Base-by-base conservation (phyloP, 2,113 vertebrate genomes). In the Coptodon rendalli region DNA sequence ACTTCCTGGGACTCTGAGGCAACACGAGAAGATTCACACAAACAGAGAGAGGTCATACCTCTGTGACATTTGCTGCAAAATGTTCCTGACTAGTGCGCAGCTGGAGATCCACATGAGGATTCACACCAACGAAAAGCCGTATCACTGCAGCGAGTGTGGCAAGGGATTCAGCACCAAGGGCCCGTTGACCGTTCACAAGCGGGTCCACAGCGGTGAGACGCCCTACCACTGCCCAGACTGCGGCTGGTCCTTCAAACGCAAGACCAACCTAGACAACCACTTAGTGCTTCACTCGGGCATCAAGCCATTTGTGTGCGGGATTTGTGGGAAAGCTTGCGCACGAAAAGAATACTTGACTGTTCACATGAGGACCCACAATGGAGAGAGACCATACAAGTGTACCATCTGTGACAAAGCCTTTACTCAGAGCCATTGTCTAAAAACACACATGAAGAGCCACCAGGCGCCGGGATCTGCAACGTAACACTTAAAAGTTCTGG, bases 331-430 rank as follows among this genome's bases (percentile, higher is more conserved):
- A 14, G 88, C 89, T 2, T 95, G 93, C 2, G 93, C 94, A 4
- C 92, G 94, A 1, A 94, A 93, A 45, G 68, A 88, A 0, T 90
- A 95, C 83, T 9, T 95, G 81, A 94, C 85, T 0, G 90, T 94
- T 3, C 93, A 95, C 90, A 94, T 95, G 94, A 91, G 94, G 85
- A 95, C 93, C 0, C 94, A 95, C 90, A 95, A 86, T 8, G 93
- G 93, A 3, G 94, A 93, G 90, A 85, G 90, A 22, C 94, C 94
- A 1, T 95, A 93, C 91, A 87, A 89, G 48, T 95, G 94, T 7
- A 2, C 10, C 6, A 3, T 87, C 6, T 95, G 94, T 4, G 86
- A 92, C 45, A 92, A 93, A 24, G 90, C 82, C n/a, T 95, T 95
- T 34, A 95, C 94, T 1, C 94, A 95, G 88, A 90, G 94, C 19